Base-by-base conservation (phyloP, 1,140 invertebrate genomes). In the Tachypleus tridentatus region DNA sequence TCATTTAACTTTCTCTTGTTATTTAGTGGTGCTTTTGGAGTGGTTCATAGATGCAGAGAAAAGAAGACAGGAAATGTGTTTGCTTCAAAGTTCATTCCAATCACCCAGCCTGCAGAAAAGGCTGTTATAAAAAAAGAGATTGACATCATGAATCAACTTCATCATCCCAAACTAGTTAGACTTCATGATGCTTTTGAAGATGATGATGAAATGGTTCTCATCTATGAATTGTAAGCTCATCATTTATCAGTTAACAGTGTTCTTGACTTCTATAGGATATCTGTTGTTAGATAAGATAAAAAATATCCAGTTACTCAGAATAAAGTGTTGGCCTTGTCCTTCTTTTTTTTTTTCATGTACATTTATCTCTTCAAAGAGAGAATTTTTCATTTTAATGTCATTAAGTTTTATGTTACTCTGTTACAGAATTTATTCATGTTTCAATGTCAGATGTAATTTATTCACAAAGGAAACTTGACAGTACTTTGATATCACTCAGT, bases 121-220 rank as follows among this genome's bases (percentile, higher is more conserved):
- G 91, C 96, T 73, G 81, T 97, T 0, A 98, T 99, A 64, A 86
- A 91, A 68, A 94, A 98, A 73, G 97, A 99, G 81, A 98, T 99
- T 69, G 93, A 97, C 74, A 94, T 98, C 61, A 99, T 99, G 96
- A 98, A 98, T 77, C 93, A 98, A 73, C 78, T 99, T 3, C 93
- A 98, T 78, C 97, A 99, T 82, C 87, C 87, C 58, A 97, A 97
- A 78, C 80, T 99, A 49, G 96, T 99, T 71, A 97, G 98, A 74
- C 79, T 99, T 0, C 96, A 99, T 74, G 97, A 99, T 76, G 97
- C 97, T 0, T 99, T 97, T 76, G 97, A 99, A 77, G 95, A 98
- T 75, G 94, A 97, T 69, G 92, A 98, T 71, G 97, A 99, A 82
- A 98, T 99, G 95, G 91, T 98, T 49, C 83, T 99, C 4, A 97